phyloP scores from a whole-genome alignment of 2,888 invertebrate species.

The Lasius fuliginosus region DNA sequence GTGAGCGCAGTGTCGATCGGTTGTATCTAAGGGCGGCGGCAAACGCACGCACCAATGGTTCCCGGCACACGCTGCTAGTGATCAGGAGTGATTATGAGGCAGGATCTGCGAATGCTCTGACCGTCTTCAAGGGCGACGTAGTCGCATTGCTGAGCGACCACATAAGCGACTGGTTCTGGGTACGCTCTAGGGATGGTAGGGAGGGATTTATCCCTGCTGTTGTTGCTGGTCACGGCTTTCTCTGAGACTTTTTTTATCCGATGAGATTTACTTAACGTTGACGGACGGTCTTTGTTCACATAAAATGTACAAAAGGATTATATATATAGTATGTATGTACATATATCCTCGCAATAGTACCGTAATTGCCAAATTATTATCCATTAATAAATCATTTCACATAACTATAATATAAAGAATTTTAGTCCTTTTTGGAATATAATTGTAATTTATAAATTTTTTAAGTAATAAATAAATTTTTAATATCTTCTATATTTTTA shows the following conservation, averaged over 20 bases:
- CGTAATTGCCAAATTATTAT: conserved; percentile 2
- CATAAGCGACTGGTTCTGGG: conserved; percentile 92
- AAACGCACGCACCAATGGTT: conserved; percentile 86
- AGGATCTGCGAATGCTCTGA: conserved; percentile 88
- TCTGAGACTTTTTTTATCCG: conserved; percentile 86
- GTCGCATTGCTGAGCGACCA: conserved; percentile 90
- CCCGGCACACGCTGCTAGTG: conserved; percentile 91
- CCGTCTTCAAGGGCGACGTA: conserved; percentile 92
- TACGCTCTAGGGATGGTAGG: conserved; percentile 90
- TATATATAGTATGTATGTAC: background rate
- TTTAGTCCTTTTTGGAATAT: background rate
- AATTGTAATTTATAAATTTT: conserved; percentile 23
- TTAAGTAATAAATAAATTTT: background rate
- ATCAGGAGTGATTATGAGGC: conserved; percentile 90
- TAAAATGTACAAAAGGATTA: background rate
- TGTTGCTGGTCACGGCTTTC: conserved; percentile 92
- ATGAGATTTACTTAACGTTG: background rate
- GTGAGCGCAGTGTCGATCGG: conserved; percentile 91
- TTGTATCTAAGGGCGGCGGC: conserved; percentile 90
- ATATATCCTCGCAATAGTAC: background rate
- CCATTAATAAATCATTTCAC: background rate
- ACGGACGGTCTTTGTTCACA: background rate
- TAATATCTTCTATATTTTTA: background rate
- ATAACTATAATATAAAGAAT: conserved; percentile 7
- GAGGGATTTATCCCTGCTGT: conserved; percentile 93